phyloP scores from a whole-genome alignment of 2,797 vertebrate genomes.

The Chanos chanos region DNA sequence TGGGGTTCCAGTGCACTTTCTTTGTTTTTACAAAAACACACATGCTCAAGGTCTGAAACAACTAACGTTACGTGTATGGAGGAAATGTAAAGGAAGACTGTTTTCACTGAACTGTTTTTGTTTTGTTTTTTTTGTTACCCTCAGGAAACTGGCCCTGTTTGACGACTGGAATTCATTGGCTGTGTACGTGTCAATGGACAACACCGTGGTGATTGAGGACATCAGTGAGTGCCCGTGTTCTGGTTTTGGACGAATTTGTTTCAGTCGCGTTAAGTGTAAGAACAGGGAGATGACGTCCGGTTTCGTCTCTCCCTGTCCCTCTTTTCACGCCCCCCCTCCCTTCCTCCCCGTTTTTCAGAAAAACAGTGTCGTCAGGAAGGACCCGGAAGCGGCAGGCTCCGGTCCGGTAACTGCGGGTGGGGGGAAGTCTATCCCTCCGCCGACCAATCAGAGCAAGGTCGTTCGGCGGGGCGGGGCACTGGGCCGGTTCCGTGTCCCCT shows the following conservation, averaged over 20 bases:
- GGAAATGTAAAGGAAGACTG: too few species aligned
- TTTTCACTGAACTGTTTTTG: too few species aligned
- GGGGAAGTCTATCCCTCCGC: conserved; percentile 8
- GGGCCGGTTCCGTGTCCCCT: not conserved
- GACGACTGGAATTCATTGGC: conserved; percentile 86
- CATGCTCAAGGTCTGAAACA: too few species aligned
- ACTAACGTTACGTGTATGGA: too few species aligned
- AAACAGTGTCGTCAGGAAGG: conserved; percentile 65
- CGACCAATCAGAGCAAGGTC: conserved; percentile 24
- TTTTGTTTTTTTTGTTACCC: not conserved
- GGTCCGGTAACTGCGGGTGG: conserved; percentile 7
- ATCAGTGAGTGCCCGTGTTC: conserved; percentile 75
- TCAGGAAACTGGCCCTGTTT: conserved; percentile 84
- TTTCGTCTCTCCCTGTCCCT: too few species aligned
- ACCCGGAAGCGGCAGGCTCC: too few species aligned
- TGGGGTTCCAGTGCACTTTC: too few species aligned
- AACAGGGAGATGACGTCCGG: not conserved
- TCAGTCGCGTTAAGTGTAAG: not conserved
- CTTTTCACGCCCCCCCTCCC: not conserved
- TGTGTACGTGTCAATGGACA: conserved; percentile 87
- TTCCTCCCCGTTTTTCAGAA: conserved; percentile 23
- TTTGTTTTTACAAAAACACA: too few species aligned
- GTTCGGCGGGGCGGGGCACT: conserved; percentile 12
- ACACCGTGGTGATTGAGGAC: conserved; percentile 87
- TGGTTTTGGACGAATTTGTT: not conserved